phyloP scores from a whole-genome alignment of 37 sponge, comb jelly and placozoan genomes.

The Spongilla lacustris region DNA sequence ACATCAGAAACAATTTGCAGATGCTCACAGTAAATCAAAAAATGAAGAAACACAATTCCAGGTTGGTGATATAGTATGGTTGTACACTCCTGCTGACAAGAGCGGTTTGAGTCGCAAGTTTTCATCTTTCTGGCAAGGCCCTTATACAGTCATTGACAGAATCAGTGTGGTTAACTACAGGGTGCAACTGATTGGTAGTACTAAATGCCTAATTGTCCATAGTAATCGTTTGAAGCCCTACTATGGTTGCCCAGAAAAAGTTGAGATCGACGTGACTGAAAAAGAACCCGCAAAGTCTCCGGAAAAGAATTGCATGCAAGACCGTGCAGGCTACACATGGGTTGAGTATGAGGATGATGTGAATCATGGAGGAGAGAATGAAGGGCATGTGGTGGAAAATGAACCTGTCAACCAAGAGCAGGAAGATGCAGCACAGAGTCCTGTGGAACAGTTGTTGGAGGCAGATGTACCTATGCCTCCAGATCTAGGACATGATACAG shows the following conservation, averaged over 20 bases:
- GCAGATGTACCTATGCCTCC: too few species aligned
- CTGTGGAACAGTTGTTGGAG: too few species aligned
- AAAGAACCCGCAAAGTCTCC: too few species aligned
- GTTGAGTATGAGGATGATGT: too few species aligned
- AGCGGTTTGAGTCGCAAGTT: constrained; percentile 27
- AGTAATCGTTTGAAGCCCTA: constrained; percentile 26
- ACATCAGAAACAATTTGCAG: neutral
- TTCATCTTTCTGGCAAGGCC: constrained; percentile 39
- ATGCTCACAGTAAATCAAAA: neutral
- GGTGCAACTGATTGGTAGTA: neutral
- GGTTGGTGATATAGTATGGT: constrained; percentile 20
- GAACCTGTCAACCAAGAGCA: too few species aligned
- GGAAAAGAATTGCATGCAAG: too few species aligned
- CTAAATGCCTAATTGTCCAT: constrained; percentile 15
- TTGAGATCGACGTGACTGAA: too few species aligned
- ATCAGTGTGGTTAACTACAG: neutral
- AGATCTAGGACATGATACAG: too few species aligned
- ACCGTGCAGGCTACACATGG: too few species aligned
- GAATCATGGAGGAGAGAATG: too few species aligned
- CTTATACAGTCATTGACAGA: constrained; percentile 29
- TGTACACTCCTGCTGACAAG: constrained; percentile 36
- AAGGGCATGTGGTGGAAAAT: too few species aligned
- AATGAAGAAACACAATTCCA: neutral
- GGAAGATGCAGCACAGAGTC: too few species aligned
- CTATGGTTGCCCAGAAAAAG: constrained; percentile 2